Evolutionary conservation across 2,888 invertebrate species (phyloP).

Genomic region (Zelleria hepariella): DNA sequence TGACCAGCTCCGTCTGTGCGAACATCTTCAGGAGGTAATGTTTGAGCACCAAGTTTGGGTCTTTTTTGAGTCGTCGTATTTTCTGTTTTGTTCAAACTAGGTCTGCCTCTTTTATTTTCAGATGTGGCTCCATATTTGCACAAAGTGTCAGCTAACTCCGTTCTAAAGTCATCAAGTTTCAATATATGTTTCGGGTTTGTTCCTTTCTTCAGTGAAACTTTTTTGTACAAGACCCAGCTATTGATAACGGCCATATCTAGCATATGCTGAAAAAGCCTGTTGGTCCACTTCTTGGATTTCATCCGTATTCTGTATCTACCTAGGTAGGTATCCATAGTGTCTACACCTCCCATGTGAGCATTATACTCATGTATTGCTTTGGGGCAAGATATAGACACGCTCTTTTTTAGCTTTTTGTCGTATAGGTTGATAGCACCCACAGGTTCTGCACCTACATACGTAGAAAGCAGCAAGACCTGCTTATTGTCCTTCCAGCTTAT

Average conservation of each 20-base stretch:
- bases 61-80: slow-evolving; percentile 2
- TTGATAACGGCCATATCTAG: slow-evolving; percentile 28
- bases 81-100: neutral
- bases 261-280: slow-evolving; percentile 31
- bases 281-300: slow-evolving; percentile 31
- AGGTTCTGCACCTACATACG: slow-evolving; percentile 23
- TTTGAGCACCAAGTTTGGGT: neutral
- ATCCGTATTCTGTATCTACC: slow-evolving; percentile 26
- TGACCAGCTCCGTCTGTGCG: slow-evolving; percentile 7
- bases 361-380: slow-evolving; percentile 31
- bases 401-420: slow-evolving; percentile 26
- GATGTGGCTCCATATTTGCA: slow-evolving; percentile 3
- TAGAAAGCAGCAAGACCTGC: slow-evolving; percentile 16
- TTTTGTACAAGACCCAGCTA: slow-evolving; percentile 25
- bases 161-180: slow-evolving; percentile 7
- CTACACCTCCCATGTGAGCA: slow-evolving; percentile 35
- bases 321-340: slow-evolving; percentile 31
- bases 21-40: slow-evolving; percentile 3
- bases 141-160: slow-evolving; percentile 6
- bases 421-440: slow-evolving; percentile 24
- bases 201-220: slow-evolving; percentile 4
- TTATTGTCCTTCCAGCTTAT: slow-evolving; percentile 22
- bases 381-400: slow-evolving; percentile 30
- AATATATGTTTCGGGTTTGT: slow-evolving; percentile 1
- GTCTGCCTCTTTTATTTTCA: slow-evolving; percentile 7